phyloP scores from a whole-genome alignment of 2,888 invertebrate genomes.

The Troides aeacus region DNA sequence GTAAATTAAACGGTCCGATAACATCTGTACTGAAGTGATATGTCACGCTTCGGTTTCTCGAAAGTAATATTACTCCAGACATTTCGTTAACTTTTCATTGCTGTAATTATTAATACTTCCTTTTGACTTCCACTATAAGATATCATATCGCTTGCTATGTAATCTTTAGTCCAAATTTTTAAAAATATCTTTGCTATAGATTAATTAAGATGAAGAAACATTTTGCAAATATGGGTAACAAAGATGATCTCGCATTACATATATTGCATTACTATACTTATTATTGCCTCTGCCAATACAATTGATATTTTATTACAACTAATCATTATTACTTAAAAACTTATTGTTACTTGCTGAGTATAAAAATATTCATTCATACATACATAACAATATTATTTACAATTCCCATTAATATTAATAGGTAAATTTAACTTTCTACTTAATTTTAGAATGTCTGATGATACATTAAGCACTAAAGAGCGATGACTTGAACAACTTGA shows the following conservation, averaged over 20 bases:
- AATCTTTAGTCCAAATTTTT: slow-evolving; percentile 29
- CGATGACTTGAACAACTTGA: too few relatives aligned
- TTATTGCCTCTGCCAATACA: too few relatives aligned
- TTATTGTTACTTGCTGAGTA: too few relatives aligned
- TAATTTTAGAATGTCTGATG: neutral
- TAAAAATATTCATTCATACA: too few relatives aligned
- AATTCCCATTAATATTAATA: too few relatives aligned
- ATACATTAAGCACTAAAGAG: neutral
- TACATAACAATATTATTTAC: too few relatives aligned
- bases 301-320: slow-evolving; percentile 29
- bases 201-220: neutral
- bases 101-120: slow-evolving; percentile 32
- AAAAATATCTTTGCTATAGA: slow-evolving; percentile 15
- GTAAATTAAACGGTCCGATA: slow-evolving; percentile 39
- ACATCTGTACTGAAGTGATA: slow-evolving; percentile 38
- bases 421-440: too few relatives aligned
- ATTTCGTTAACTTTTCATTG: slow-evolving; percentile 12
- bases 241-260: too few relatives aligned
- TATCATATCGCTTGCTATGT: slow-evolving; percentile 28
- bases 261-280: too few relatives aligned
- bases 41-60: slow-evolving; percentile 41
- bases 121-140: slow-evolving; percentile 29
- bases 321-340: slow-evolving; percentile 13
- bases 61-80: slow-evolving; percentile 27
- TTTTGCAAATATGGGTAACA: too few relatives aligned